phyloP scores from a whole-genome alignment of 2,888 invertebrate species.

The Zele albiditarsus region DNA sequence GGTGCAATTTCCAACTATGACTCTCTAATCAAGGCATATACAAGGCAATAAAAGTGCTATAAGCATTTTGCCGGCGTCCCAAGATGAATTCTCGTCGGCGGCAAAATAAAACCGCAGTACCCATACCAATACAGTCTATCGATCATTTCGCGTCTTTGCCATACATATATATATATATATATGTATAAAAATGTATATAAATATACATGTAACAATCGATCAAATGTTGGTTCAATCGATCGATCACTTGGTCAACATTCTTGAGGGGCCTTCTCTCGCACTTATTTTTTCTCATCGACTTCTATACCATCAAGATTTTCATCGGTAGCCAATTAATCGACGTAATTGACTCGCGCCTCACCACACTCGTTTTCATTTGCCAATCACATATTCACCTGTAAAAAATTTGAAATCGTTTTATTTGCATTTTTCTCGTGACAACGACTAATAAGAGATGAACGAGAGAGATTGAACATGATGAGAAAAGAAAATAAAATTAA shows the following conservation, averaged over 20 bases:
- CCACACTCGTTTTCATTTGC: constrained; percentile 22
- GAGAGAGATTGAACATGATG: not conserved
- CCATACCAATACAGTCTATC: constrained; percentile 12
- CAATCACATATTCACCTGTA: constrained; percentile 12
- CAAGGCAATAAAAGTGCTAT: constrained; percentile 9
- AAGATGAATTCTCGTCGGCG: not conserved
- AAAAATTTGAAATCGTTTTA: constrained; percentile 29
- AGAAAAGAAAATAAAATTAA: too few species aligned
- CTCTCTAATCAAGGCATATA: constrained; percentile 22
- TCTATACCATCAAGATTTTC: constrained; percentile 44
- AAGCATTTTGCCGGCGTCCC: not conserved
- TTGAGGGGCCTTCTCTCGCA: not conserved
- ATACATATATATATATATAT: not conserved
- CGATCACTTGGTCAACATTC: constrained; percentile 45
- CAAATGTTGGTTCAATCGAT: constrained; percentile 46
- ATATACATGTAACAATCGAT: constrained; percentile 45
- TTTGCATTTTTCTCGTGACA: constrained; percentile 34
- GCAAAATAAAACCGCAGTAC: not conserved
- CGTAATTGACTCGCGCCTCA: constrained; percentile 51
- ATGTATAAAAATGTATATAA: not conserved
- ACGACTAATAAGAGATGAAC: constrained; percentile 26
- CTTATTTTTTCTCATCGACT: constrained; percentile 18
- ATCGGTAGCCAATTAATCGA: constrained; percentile 55
- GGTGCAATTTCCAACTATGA: constrained; percentile 9
- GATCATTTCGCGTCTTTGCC: constrained; percentile 16